These are phyloP conservation scores for Periparus ater DNA, from an alignment of 2,797 vertebrate genomes.

Conservation along the genomic window DNA sequence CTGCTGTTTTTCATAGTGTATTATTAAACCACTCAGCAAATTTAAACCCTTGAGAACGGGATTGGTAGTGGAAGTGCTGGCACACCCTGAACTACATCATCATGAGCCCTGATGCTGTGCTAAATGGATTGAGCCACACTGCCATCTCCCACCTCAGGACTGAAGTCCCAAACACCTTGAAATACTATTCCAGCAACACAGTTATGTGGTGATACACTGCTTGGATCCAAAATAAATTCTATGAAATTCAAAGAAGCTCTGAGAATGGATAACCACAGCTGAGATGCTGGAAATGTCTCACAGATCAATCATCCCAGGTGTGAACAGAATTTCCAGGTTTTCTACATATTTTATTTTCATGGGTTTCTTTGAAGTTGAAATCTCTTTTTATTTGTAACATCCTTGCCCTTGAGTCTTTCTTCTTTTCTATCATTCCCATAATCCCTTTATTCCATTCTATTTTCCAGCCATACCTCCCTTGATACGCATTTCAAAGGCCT, in stretches of 20 bases:
- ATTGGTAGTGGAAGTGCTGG: neutral
- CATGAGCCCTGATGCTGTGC: neutral
- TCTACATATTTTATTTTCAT: constrained; percentile 48
- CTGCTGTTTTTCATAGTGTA: neutral
- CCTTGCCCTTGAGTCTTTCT: constrained; percentile 25
- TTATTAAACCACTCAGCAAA: neutral
- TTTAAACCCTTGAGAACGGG: neutral
- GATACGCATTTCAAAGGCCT: neutral
- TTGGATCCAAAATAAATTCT: constrained; percentile 21
- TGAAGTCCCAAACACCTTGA: neutral
- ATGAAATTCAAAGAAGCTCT: constrained; percentile 47
- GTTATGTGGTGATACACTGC: neutral
- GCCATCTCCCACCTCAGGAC: neutral
- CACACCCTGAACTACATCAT: neutral
- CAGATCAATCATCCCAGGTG: constrained; percentile 58
- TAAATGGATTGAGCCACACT: neutral
- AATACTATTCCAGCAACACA: neutral
- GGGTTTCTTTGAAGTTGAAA: constrained; percentile 51
- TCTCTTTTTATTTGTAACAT: constrained; percentile 30
- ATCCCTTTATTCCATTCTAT: constrained; percentile 36
- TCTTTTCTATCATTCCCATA: constrained; percentile 15
- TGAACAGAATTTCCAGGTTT: constrained; percentile 59
- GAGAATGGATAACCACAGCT: constrained; percentile 2
- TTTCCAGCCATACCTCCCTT: constrained; percentile 6
- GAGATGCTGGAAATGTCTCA: constrained; percentile 16